These are phyloP conservation scores for Tragelaphus oryx DNA, from an alignment of 2,797 vertebrate genomes.

Conservation along the genomic window DNA sequence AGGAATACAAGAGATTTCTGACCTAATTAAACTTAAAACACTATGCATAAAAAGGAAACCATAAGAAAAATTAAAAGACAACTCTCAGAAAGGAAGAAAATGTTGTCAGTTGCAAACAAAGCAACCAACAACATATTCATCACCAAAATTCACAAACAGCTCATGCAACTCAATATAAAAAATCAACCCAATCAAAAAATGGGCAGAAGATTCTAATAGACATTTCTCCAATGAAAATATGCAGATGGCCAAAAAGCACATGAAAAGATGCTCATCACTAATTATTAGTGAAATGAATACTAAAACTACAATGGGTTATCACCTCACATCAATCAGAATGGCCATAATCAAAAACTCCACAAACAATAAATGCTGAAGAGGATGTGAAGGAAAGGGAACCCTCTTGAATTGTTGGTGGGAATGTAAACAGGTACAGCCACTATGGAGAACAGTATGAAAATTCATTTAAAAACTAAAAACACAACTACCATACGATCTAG, in stretches of 20 bases:
- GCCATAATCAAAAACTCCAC: neutral
- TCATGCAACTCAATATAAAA: neutral
- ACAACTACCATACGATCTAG: neutral
- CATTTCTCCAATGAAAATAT: neutral
- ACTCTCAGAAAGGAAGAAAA: neutral
- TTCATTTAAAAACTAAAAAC: neutral
- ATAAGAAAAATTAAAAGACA: neutral
- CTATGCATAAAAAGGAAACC: neutral
- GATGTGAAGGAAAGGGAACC: neutral
- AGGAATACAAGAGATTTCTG: neutral
- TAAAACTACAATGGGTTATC: neutral
- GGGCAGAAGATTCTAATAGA: neutral
- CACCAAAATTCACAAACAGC: neutral
- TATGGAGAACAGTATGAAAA: neutral
- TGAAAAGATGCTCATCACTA: neutral
- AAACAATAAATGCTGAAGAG: neutral
- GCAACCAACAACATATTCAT: neutral
- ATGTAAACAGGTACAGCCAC: neutral
- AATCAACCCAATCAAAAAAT: neutral
- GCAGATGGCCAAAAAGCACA: neutral
- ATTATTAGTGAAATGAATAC: neutral
- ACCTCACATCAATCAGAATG: neutral
- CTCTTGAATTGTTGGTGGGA: neutral
- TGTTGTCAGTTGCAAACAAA: neutral
- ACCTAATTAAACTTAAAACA: neutral